These are phyloP conservation scores for Tethea ocularis DNA, from an alignment of 2,888 invertebrate genomes.

Conservation along the genomic window DNA sequence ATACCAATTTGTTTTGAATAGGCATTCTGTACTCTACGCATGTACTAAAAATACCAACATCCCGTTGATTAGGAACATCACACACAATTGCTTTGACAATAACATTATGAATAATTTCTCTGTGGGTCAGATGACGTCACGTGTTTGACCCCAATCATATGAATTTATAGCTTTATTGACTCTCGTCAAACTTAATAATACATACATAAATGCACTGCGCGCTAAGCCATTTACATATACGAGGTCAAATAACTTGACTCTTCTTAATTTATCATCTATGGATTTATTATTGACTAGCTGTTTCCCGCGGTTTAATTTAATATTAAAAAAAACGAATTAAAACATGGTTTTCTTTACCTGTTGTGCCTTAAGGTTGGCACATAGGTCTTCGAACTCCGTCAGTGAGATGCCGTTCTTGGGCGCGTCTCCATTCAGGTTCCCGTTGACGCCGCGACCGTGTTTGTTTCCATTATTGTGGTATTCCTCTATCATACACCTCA, in stretches of 20 bases:
- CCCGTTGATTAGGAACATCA: not conserved
- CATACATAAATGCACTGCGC: constrained; percentile 26
- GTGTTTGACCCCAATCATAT: constrained; percentile 41
- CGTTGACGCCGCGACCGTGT: constrained; percentile 72
- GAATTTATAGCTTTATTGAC: constrained; percentile 48
- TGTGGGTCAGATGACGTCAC: constrained; percentile 16
- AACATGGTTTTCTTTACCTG: constrained; percentile 82
- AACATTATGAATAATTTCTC: constrained; percentile 9
- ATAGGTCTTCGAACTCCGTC: constrained; percentile 95
- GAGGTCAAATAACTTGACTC: constrained; percentile 38
- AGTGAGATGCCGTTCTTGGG: constrained; percentile 92
- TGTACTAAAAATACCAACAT: not conserved
- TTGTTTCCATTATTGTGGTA: constrained; percentile 80
- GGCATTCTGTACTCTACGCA: not conserved
- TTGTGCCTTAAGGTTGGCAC: constrained; percentile 93
- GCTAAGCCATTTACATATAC: constrained; percentile 22
- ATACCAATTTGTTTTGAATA: not conserved
- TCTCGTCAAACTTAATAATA: constrained; percentile 30
- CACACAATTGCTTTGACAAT: constrained; percentile 4
- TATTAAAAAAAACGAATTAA: too few species aligned
- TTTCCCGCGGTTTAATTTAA: too few species aligned
- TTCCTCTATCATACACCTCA: constrained; percentile 94
- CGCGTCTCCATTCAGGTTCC: constrained; percentile 83
- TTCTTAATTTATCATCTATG: not conserved
- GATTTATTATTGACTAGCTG: constrained; percentile 1